Evolutionary conservation across 2,113 vertebrate species (phyloP).

Genomic region (Myanophis thanlyinensis): DNA sequence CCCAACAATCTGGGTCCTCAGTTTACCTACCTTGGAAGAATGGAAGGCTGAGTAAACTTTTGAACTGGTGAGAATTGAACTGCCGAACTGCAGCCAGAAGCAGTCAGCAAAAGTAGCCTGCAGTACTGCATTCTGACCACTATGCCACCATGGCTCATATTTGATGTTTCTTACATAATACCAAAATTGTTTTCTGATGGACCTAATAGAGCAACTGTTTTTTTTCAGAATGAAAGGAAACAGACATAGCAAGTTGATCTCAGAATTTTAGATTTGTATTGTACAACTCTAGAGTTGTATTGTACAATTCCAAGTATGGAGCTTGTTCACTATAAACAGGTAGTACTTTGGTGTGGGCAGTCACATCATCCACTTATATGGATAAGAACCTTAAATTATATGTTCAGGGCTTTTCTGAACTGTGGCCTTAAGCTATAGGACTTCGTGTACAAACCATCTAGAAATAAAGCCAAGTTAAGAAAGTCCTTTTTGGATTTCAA

Average conservation of each 20-base stretch:
- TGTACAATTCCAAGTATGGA: background rate
- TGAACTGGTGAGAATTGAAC: too few species aligned
- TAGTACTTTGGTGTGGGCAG: background rate
- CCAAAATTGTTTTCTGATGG: background rate
- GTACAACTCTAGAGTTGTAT: background rate
- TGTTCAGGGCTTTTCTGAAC: background rate
- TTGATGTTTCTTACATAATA: background rate
- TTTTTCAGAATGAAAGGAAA: background rate
- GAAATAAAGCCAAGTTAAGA: background rate
- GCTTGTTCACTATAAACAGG: background rate
- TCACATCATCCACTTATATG: background rate
- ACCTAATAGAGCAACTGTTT: too few species aligned
- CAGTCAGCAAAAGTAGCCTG: too few species aligned
- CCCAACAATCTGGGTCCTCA: too few species aligned
- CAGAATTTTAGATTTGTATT: background rate
- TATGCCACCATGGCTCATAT: too few species aligned
- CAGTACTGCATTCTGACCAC: too few species aligned
- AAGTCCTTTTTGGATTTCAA: background rate
- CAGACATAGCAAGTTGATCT: background rate
- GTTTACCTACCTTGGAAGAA: too few species aligned
- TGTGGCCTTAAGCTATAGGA: background rate
- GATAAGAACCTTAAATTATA: background rate
- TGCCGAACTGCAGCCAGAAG: too few species aligned
- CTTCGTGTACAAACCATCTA: background rate
- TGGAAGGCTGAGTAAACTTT: too few species aligned